Percentiles rank a stretch among this genome's conserved stretches.
phyloP scores from a whole-genome alignment of 53 echinoderm and acorn worm genomes.

The Astropecten irregularis region DNA sequence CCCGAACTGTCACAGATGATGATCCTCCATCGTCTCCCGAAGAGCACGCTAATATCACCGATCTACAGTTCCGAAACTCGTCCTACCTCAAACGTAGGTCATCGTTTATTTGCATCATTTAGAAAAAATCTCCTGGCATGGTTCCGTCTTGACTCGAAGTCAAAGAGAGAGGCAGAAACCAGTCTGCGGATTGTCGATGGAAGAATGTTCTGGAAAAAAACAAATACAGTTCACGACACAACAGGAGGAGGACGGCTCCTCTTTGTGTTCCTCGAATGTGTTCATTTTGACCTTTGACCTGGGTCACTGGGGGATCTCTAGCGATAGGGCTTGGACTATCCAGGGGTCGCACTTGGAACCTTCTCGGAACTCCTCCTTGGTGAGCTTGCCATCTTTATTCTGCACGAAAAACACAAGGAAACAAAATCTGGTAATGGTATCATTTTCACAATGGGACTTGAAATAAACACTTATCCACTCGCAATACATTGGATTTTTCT shows the following conservation, averaged over 20 bases:
- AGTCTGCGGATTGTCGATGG: slow-evolving; percentile 10
- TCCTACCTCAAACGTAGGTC: no score
- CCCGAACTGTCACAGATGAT: no score
- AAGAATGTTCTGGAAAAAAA: slow-evolving; percentile 38
- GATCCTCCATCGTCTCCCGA: no score
- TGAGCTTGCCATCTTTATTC: slow-evolving; percentile 91
- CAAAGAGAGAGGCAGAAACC: slow-evolving; percentile 1
- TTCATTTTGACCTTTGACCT: slow-evolving; percentile 31
- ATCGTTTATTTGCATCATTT: no score
- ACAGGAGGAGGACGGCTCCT: background rate
- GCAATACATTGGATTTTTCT: background rate
- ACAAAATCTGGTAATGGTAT: background rate
- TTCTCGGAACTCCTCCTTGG: slow-evolving; percentile 96
- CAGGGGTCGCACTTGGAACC: slow-evolving; percentile 99
- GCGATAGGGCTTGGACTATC: slow-evolving; percentile 98
- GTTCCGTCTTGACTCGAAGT: background rate
- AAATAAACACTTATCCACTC: background rate
- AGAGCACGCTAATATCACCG: no score
- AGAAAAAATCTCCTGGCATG: no score
- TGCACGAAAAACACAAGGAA: slow-evolving; percentile 34
- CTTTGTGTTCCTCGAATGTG: background rate
- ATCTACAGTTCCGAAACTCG: no score
- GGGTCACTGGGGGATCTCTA: slow-evolving; percentile 98
- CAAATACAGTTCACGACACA: background rate
- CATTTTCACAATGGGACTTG: background rate